A percentile compares a stretch with the other conserved stretches of the same genome.
Conservation (phyloP, 2,888 invertebrate species). For the Gastrophysa polygoni region DNA sequence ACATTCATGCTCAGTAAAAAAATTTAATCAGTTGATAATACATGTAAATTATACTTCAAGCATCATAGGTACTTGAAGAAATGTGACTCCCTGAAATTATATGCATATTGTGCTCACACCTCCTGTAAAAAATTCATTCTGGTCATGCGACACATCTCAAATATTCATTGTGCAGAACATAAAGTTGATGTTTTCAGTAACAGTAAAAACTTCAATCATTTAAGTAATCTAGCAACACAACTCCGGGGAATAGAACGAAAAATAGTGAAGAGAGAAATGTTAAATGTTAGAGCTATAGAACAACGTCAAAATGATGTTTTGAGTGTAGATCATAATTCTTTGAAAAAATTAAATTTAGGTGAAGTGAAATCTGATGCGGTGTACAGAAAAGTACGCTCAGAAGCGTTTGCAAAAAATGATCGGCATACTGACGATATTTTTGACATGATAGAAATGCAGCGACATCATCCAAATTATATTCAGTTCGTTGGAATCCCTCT, state of each 20-base stretch:
- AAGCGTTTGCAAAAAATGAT: slow-evolving; percentile 20
- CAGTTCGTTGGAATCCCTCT: too few species aligned
- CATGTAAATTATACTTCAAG: neutral
- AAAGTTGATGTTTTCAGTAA: slow-evolving; percentile 5
- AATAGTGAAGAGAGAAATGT: neutral
- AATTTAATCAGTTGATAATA: neutral
- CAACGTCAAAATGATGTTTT: neutral
- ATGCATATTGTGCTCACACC: slow-evolving; percentile 7
- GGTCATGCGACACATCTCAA: neutral
- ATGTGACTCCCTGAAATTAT: slow-evolving; percentile 1
- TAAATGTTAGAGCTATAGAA: slow-evolving; percentile 5
- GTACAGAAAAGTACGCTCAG: slow-evolving; percentile 29
- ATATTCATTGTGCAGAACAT: neutral
- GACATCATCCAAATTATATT: slow-evolving; percentile 31
- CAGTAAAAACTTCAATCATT: too few species aligned
- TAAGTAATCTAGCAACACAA: neutral
- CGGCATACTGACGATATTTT: slow-evolving; percentile 20
- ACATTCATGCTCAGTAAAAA: neutral
- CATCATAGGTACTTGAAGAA: slow-evolving; percentile 2
- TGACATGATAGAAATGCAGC: slow-evolving; percentile 27
- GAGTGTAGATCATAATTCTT: neutral
- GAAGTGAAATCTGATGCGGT: slow-evolving; percentile 28
- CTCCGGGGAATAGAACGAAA: too few species aligned
- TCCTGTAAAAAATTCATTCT: slow-evolving; percentile 9
- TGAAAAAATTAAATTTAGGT: slow-evolving; percentile 14